These are phyloP conservation scores for Microcebus jonahi DNA, from an alignment of 2,113 vertebrate species.

Conservation along the genomic window DNA sequence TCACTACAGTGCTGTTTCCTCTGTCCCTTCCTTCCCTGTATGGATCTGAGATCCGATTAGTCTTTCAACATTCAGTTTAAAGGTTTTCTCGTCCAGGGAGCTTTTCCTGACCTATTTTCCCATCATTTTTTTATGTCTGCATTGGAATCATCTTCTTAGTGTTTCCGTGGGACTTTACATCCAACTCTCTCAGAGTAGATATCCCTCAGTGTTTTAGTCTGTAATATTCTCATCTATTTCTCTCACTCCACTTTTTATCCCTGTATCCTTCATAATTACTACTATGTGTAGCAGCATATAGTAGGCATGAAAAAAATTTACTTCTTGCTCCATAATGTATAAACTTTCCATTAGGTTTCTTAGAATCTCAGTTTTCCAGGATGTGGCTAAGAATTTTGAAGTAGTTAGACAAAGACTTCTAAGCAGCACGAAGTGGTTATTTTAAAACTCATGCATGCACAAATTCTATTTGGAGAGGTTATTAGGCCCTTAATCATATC, in stretches of 20 bases:
- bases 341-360: background rate
- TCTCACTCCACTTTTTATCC: background rate
- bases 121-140: background rate
- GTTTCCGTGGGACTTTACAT: background rate
- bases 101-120: background rate
- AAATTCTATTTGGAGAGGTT: background rate
- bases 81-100: background rate
- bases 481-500: background rate
- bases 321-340: background rate
- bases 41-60: background rate
- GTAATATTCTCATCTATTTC: background rate
- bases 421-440: background rate
- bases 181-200: background rate
- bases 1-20: background rate
- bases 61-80: background rate
- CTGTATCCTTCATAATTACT: background rate
- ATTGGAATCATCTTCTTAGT: background rate
- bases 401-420: background rate
- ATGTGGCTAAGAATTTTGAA: background rate
- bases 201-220: background rate
- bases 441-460: background rate
- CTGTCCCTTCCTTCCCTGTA: background rate
- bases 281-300: too few species aligned
- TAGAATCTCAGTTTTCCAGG: background rate
- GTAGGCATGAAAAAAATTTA: background rate